Conservation (phyloP, 2,888 invertebrate species). For the Meteorus colon region DNA sequence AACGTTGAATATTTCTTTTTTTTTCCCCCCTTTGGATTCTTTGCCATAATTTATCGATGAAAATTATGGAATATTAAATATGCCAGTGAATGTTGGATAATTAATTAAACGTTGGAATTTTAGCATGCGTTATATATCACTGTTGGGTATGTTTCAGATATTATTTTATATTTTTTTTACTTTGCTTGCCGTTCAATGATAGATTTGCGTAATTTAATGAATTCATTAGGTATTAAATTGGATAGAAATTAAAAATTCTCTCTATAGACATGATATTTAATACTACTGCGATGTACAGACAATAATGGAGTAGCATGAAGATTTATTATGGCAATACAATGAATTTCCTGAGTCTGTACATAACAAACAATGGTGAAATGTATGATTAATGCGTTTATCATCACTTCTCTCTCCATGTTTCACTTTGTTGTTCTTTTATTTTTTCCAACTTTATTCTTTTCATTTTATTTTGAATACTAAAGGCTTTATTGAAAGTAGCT, state of each 20-base stretch:
- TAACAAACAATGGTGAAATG: conserved; percentile 10
- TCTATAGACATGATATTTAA: conserved; percentile 25
- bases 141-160: neutral
- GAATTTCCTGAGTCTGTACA: conserved; percentile 22
- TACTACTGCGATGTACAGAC: conserved; percentile 33
- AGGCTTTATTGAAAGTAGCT: neutral
- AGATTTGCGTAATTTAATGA: conserved; percentile 17
- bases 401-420: neutral
- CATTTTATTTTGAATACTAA: neutral
- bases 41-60: neutral
- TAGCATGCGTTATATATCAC: neutral
- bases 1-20: conserved; percentile 1
- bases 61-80: neutral
- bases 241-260: conserved; percentile 32
- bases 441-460: neutral
- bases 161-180: conserved; percentile 5
- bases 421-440: neutral
- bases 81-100: neutral
- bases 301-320: conserved; percentile 20
- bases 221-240: conserved; percentile 30
- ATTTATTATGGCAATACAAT: conserved; percentile 16
- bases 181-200: neutral
- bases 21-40: neutral
- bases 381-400: conserved; percentile 13
- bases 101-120: neutral